A percentile compares a stretch with the other conserved stretches of the same genome.
These are phyloP conservation scores for Metallyticus violacea DNA, from an alignment of 2,888 invertebrate species.

Conservation along the genomic window DNA sequence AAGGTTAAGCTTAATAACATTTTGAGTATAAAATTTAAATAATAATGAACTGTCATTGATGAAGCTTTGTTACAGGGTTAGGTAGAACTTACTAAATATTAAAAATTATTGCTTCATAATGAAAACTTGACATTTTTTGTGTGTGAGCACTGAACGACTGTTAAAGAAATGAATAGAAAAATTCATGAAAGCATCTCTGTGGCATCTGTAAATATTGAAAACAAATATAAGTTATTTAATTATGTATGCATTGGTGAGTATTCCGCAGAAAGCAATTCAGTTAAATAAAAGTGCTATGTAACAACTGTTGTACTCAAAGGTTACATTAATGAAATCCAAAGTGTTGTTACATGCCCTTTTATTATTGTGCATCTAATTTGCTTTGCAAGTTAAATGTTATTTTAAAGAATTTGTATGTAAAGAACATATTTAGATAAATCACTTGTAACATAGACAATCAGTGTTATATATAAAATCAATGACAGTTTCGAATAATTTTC, in stretches of 20 bases:
- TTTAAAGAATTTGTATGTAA: background rate
- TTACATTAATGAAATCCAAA: background rate
- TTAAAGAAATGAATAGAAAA: background rate
- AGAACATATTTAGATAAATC: background rate
- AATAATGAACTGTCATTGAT: too few species aligned
- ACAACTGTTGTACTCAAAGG: background rate
- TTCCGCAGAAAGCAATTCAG: background rate
- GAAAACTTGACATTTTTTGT: background rate
- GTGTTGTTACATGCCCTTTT: too few species aligned
- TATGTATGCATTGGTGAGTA: background rate
- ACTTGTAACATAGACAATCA: background rate
- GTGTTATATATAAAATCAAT: background rate
- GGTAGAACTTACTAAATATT: too few species aligned
- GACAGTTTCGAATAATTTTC: background rate
- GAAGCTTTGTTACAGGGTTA: too few species aligned
- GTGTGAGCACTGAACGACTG: background rate
- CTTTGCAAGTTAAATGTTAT: background rate
- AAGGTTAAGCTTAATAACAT: too few species aligned
- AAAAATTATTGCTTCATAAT: too few species aligned
- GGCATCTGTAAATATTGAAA: background rate
- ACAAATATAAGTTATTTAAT: background rate
- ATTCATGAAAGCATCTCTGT: background rate
- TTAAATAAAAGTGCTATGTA: background rate
- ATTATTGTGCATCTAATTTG: background rate
- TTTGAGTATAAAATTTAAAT: too few species aligned